Conservation (phyloP, 2,888 invertebrate species). For the Nebria brevicollis region DNA sequence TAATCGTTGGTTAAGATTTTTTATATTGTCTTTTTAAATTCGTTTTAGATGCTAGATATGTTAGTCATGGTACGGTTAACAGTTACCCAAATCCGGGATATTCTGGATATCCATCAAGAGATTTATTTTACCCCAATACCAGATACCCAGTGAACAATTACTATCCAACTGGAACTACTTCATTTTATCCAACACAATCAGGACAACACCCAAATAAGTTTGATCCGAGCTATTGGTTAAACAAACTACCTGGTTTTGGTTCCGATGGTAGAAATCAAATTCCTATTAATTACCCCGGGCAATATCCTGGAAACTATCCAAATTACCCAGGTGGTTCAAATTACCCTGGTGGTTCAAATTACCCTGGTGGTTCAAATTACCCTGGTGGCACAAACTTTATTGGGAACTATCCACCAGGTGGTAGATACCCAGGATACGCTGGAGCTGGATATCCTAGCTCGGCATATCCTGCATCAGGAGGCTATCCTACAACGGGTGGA, state of each 20-base stretch:
- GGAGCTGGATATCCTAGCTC: constrained; percentile 11
- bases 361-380: not conserved
- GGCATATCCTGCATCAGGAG: constrained; percentile 17
- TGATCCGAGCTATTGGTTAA: constrained; percentile 39
- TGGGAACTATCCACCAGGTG: constrained; percentile 3
- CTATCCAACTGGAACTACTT: constrained; percentile 22
- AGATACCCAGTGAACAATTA: constrained; percentile 29
- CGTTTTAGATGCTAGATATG: constrained; percentile 27
- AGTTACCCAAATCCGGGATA: not conserved
- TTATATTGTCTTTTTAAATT: not conserved
- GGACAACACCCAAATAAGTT: constrained; percentile 31
- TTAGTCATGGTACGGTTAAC: not conserved
- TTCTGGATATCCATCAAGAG: not conserved
- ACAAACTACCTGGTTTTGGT: constrained; percentile 28
- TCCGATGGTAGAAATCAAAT: not conserved
- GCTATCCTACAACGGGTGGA: constrained; percentile 9
- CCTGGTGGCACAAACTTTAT: constrained; percentile 13
- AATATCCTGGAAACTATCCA: constrained; percentile 13
- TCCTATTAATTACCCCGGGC: constrained; percentile 7
- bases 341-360: constrained; percentile 2
- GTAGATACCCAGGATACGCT: constrained; percentile 13
- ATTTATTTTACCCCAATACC: constrained; percentile 10
- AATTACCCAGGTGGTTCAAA: not conserved
- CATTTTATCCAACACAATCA: constrained; percentile 28
- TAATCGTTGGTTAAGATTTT: not conserved